Base-by-base conservation (phyloP, 37 sponge, comb jelly and placozoan species). In the Halichondria panicea region DNA sequence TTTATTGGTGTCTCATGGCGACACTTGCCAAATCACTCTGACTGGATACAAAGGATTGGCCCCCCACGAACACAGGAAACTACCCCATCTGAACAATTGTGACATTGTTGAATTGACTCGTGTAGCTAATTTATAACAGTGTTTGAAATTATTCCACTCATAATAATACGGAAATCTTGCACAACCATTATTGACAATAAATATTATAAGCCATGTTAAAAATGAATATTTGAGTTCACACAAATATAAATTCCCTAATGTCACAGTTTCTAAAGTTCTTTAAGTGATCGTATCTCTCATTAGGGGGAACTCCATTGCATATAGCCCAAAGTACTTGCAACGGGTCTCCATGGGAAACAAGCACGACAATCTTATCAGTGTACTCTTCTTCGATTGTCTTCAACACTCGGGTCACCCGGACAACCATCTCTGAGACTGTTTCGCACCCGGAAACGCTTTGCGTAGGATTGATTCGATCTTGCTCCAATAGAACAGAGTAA, bases 331-430 rank as follows among this genome's bases (percentile, higher is more conserved):
- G 72, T 27, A 62, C 28, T 4, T 58, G 69, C 27, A 74, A 35
- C 11, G 83, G 83, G 25, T 82, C 83, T 6, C 66, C 68, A 60
- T 82, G 83, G 28, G 83, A 82, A 6, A 74, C 67, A 5, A 82
- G 58, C 1, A 82, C 28, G 25, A 75, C 35, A 36, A 75, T 66
- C 36, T 28, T 74, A 5, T 48, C 62, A 0, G 21, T 62, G 53
- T 30, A 74, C 59, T 74, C 69, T 13, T 50, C 48, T 19, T 82
- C 74, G 0, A 74, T 8, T 7, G 11, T 21, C 28, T 74, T 37
- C 28, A 82, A 43, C 0, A 82, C 32, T 18, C 57, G 33, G 0
- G 75, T 50, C 37, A 67, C 55, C 33, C 83, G 28, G 3, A 55
- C 11, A 0, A 64, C 69, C 36, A 74, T 32, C 0, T n/a, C 1